Conservation (phyloP, 2,888 invertebrate species). For the Dryadula phaetusa region DNA sequence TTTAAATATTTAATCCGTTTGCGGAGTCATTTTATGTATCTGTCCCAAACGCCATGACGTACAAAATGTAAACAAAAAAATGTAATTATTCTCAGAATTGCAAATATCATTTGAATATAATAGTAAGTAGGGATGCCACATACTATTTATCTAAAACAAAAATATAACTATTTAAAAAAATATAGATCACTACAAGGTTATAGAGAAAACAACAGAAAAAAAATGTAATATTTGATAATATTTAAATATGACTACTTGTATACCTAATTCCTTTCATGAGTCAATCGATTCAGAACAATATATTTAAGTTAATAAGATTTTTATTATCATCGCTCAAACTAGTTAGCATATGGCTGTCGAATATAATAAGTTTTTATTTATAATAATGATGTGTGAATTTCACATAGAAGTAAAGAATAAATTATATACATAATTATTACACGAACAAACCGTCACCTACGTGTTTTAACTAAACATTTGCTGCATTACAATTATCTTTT, state of each 20-base stretch:
- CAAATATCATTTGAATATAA: constrained; percentile 16
- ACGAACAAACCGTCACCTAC: constrained; percentile 6
- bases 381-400: constrained; percentile 23
- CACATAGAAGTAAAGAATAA: constrained; percentile 6
- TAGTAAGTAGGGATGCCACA: constrained; percentile 1
- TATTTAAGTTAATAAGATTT: not conserved
- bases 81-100: constrained; percentile 11
- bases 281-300: too few relatives aligned
- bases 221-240: too few relatives aligned
- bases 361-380: not conserved
- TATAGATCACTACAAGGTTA: not conserved
- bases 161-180: not conserved
- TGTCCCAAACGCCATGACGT: not conserved
- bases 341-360: not conserved
- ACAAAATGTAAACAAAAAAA: constrained; percentile 4
- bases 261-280: too few relatives aligned
- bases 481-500: constrained; percentile 12
- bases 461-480: constrained; percentile 1
- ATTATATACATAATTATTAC: not conserved
- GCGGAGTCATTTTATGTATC: not conserved
- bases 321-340: not conserved
- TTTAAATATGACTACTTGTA: too few relatives aligned
- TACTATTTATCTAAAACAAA: not conserved
- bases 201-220: not conserved
- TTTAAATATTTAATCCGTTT: not conserved